Base-by-base conservation (phyloP, 2,113 vertebrate species). In the Tricholaema leucomelas region DNA sequence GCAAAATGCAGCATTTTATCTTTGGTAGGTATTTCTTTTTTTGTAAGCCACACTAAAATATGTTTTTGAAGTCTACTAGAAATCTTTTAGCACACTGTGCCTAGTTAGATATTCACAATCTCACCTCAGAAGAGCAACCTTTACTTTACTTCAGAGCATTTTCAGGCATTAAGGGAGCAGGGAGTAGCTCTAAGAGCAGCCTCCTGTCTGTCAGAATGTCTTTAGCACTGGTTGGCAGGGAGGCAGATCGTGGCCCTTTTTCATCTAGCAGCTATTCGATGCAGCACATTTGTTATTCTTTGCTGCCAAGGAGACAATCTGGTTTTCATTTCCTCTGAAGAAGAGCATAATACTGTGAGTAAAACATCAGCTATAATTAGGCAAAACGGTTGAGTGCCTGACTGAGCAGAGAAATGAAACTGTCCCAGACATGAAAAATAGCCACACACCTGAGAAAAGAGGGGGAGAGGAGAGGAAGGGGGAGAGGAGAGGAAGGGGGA, bases 311-410 rank as follows among this genome's bases (percentile, higher is more conserved):
- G 93, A 96, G 83, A 96, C 95, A 95, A 97, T 97, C 95, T 98
- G 97, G 27, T 96, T 97, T 83, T 88, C 72, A 77, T 97, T 97
- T 96, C 85, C 95, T 95, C 94, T 96, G 96, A 97, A 97, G 97
- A 97, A 96, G 94, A 96, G 93, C 94, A 94, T 74, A 33, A 95
- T 93, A 36, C 64, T 94, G 66, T 85, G 95, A 97, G 93, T 94
- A 96, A 97, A 97, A 96, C 88, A 93, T 54, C 85, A 95, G 94
- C 93, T 91, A 87, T 92, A 97, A 97, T 96, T 96, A 96, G 92
- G 91, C 85, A 93, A 95, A 97, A 94, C 63, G 67, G 81, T 91
- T 88, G 89, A 96, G 85, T 88, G 82, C 78, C 88, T 87, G 90
- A 65, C 78, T 92, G 91, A 95, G 66, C 75, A 91, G 79, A 95